Evolutionary conservation across 1,140 invertebrate species (phyloP).

Genomic region (Parapsyche elsis): DNA sequence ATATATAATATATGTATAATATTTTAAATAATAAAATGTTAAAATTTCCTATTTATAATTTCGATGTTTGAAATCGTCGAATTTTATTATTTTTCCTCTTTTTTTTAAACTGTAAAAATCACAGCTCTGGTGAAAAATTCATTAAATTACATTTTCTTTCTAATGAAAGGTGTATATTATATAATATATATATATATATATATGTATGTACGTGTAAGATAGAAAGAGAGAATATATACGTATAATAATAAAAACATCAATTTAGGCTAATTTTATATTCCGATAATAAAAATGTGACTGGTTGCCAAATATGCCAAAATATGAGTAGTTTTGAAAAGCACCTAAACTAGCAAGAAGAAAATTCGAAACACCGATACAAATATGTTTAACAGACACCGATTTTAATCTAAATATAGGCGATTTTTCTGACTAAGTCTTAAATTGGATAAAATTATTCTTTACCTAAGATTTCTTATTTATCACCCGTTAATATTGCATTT

Average conservation of each 20-base stretch:
- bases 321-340: slow-evolving; percentile 53
- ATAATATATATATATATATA: slow-evolving; percentile 42
- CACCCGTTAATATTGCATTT: slow-evolving; percentile 58
- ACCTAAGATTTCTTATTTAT: slow-evolving; percentile 50
- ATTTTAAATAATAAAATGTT: slow-evolving; percentile 56
- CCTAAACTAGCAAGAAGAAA: slow-evolving; percentile 55
- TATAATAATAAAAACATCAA: slow-evolving; percentile 52
- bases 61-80: slow-evolving; percentile 68
- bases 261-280: slow-evolving; percentile 50
- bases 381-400: slow-evolving; percentile 56
- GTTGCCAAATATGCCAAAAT: slow-evolving; percentile 49
- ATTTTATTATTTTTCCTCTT: slow-evolving; percentile 58
- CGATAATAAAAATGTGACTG: slow-evolving; percentile 50
- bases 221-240: slow-evolving; percentile 18
- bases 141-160: slow-evolving; percentile 41
- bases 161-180: slow-evolving; percentile 47
- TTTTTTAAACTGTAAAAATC: slow-evolving; percentile 64
- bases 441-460: slow-evolving; percentile 39
- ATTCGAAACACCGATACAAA: slow-evolving; percentile 55
- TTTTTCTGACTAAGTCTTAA: slow-evolving; percentile 48
- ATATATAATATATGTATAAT: slow-evolving; percentile 13
- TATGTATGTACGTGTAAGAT: slow-evolving; percentile 42
- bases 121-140: slow-evolving; percentile 60
- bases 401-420: slow-evolving; percentile 54
- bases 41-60: slow-evolving; percentile 58